Evolutionary conservation across 2,113 vertebrate genomes (phyloP), one percentile per base, ranked within the genome.

Genomic region (Myocastor coypus): DNA sequence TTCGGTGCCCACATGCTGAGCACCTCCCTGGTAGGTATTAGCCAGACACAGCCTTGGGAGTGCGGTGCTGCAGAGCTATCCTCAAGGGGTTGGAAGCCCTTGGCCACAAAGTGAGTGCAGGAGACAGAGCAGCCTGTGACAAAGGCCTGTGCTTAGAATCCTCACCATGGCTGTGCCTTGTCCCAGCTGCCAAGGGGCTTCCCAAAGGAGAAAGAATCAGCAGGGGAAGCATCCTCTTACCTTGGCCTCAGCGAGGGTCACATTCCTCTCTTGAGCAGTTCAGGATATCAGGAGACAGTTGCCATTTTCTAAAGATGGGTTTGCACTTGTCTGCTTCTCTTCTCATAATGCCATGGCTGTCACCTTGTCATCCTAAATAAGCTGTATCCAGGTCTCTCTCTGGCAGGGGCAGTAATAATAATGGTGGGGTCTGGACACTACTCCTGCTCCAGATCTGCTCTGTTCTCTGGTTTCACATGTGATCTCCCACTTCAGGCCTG

Each of bases 291-390:
- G 34, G n/a, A 57, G 75, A 87, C 83, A 55, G 52, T 81, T 96
- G 37, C 69, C 83, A 13, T 84, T 85, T 91, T 93, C 91, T 90
- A 75, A 87, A 87, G 87, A 66, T 0, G 52, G 32, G 28, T 71
- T 85, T 95, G 84, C 3, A 42, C 90, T 97, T 96, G 92, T 78
- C 68, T 20, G 28, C 73, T 91, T 87, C 69, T 85, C 52, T 66
- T 22, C 81, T 92, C 40, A 10, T 84, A 92, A 95, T 92, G 90
- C 61, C 94, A 92, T 13, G 42, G 55, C 95, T 87, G 87, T 91
- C 95, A 89, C 63, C 42, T 78, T 95, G 95, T 94, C 93, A 68
- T 69, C 46, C 26, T 69, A 80, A 96, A 66, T 68, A 86, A 96
- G 89, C 52, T 28, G 5, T 75, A 52, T 80, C 73, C 50, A 20